Base-by-base conservation (phyloP, 2,113 vertebrate species). In the Mormyrus lacerda region DNA sequence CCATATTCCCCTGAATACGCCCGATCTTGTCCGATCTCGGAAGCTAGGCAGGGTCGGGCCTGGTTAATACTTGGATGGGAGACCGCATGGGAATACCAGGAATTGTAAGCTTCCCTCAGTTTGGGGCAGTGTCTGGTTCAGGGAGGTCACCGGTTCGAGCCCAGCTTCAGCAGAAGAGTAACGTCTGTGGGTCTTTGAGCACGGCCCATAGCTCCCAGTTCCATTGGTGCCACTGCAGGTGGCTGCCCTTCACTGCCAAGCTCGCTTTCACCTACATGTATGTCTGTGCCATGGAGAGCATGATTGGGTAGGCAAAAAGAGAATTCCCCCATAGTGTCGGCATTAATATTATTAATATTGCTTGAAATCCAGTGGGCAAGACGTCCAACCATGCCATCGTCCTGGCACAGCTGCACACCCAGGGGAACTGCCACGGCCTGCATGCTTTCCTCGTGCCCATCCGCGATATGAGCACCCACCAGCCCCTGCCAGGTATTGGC, bases 361-460 rank as follows among this genome's bases (percentile, higher is more conserved):
- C 79, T 4, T 53, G n/a, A 13, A 5, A 90, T 95, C 19, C 92
- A 99, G 98, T 99, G 94, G 98, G 98, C 35, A 99, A 99, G 93
- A 98, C 98, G 0, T 97, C 98, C 0, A 99, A 99, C 93, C 96
- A 99, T 0, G 98, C 98, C 11, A 96, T 99, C 0, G 98, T 99
- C n/a, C 95, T 99, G 89, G 98, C 98, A 61, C 98, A 99, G 93
- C 97, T 99, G 53, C 94, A 98, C 93, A 99, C 97, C 0, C 96
- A 97, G 89, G 98, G 97, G 69, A 95, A 96, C 1, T 96, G 95
- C 92, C 96, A 96, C 2, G 98, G 98, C 2, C 94, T 99, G 24
- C 98, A 99, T 9, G 98, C 98, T 85, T 99, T 99, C 92, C 97
- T 99, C 0, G 97, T 97, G 7, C 98, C 97, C 35, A 95, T 99